These are phyloP conservation scores for Patiria pectinifera DNA, from an alignment of 53 echinoderm and acorn worm species.

Conservation along the genomic window DNA sequence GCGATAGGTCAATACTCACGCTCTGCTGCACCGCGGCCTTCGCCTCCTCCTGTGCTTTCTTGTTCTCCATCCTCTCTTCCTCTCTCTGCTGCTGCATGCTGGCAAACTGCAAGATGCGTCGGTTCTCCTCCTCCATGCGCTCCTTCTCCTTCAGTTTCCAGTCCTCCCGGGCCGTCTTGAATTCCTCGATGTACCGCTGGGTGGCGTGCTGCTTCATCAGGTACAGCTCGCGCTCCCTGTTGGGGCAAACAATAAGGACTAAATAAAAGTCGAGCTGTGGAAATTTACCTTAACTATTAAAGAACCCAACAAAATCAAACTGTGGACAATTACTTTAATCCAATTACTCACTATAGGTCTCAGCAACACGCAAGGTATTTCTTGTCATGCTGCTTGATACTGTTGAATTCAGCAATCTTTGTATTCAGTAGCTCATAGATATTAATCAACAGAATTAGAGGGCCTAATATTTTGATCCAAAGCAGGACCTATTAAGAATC, in stretches of 20 bases:
- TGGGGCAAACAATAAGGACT: no score
- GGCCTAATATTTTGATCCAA: no score
- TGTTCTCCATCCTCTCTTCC: slow-evolving; percentile 93
- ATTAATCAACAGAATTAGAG: no score
- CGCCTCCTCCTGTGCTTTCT: slow-evolving; percentile 82
- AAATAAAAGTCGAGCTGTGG: background rate
- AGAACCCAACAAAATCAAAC: no score
- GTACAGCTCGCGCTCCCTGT: slow-evolving; percentile 85
- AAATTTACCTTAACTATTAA: no score
- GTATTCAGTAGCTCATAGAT: no score
- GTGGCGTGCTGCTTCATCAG: slow-evolving; percentile 90
- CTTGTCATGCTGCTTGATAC: no score
- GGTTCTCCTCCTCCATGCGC: slow-evolving; percentile 90
- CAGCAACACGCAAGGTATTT: no score
- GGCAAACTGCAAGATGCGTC: slow-evolving; percentile 91
- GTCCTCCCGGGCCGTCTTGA: slow-evolving; percentile 76
- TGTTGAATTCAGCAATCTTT: no score
- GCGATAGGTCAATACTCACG: slow-evolving; percentile 65
- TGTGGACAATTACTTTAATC: no score
- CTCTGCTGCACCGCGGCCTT: slow-evolving; percentile 87
- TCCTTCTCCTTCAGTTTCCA: slow-evolving; percentile 90
- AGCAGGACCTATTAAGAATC: no score
- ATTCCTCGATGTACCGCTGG: slow-evolving; percentile 92
- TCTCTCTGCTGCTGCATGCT: slow-evolving; percentile 87
- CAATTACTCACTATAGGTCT: no score